Conservation (phyloP, 2,113 vertebrate genomes). For the Panurus biarmicus region DNA sequence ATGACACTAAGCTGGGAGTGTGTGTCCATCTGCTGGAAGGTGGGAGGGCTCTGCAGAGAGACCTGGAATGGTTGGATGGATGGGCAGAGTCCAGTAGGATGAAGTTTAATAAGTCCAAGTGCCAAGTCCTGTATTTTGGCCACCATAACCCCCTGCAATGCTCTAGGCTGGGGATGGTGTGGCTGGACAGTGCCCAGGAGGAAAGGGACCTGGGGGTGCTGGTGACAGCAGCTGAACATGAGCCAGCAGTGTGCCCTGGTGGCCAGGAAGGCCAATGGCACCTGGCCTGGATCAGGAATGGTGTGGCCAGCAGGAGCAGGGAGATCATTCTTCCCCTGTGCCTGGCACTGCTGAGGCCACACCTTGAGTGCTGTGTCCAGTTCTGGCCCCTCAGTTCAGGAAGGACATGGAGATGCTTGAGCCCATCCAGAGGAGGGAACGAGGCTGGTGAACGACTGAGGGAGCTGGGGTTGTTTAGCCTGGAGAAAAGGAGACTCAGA, state of each 20-base stretch:
- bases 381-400: not conserved
- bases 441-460: not conserved
- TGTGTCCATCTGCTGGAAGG: not conserved
- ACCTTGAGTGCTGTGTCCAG: not conserved
- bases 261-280: not conserved
- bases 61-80: not conserved
- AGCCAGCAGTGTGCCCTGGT: not conserved
- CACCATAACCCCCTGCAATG: rapidly evolving
- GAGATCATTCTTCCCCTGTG: not conserved
- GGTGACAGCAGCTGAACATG: not conserved
- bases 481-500: not conserved
- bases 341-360: rapidly evolving
- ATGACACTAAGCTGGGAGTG: not conserved
- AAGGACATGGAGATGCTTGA: rapidly evolving
- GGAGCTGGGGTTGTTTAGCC: not conserved
- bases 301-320: not conserved
- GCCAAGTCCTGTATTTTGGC: not conserved
- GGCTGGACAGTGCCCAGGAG: not conserved
- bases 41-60: not conserved
- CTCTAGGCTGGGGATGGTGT: rapidly evolving
- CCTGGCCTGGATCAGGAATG: not conserved
- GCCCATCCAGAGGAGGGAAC: rapidly evolving
- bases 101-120: not conserved
- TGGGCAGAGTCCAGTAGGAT: not conserved
- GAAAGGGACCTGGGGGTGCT: not conserved